Percentiles rank a stretch among this genome's conserved stretches.
Conservation (phyloP, 2,888 invertebrate genomes). For the Maniola hyperantus region DNA sequence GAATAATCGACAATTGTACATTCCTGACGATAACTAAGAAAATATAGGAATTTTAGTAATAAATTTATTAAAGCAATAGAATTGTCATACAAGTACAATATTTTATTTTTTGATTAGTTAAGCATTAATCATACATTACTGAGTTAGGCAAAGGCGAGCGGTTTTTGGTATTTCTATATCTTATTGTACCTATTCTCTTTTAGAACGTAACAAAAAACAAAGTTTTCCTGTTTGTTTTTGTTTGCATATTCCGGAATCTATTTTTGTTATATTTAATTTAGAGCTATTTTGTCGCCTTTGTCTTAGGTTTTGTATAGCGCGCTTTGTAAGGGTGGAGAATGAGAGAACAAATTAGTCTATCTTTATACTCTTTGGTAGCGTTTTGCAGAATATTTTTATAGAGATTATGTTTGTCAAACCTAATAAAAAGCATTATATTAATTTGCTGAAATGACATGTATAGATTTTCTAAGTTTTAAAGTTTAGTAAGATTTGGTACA, state of each 20-base stretch:
- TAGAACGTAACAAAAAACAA: slow-evolving; percentile 6
- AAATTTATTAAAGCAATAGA: slow-evolving; percentile 43
- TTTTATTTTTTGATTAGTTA: slow-evolving; percentile 46
- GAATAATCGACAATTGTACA: slow-evolving; percentile 51
- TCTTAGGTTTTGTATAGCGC: slow-evolving; percentile 38
- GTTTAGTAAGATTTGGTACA: slow-evolving; percentile 62
- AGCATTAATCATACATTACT: slow-evolving; percentile 31
- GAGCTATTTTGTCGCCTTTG: slow-evolving; percentile 32
- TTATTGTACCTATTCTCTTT: slow-evolving; percentile 22
- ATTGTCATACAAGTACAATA: slow-evolving; percentile 72
- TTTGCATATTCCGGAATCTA: slow-evolving; percentile 29
- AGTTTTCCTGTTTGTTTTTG: slow-evolving; percentile 24
- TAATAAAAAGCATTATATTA: slow-evolving; percentile 40
- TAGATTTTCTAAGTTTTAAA: slow-evolving; percentile 42
- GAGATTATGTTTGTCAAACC: slow-evolving; percentile 51
- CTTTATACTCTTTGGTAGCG: slow-evolving; percentile 51
- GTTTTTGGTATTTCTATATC: slow-evolving; percentile 17
- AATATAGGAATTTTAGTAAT: slow-evolving; percentile 41
- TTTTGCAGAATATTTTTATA: slow-evolving; percentile 50
- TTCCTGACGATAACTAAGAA: slow-evolving; percentile 54
- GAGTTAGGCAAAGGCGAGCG: slow-evolving; percentile 31
- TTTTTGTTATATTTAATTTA: slow-evolving; percentile 21
- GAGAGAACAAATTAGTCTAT: slow-evolving; percentile 61
- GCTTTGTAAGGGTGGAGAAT: slow-evolving; percentile 46
- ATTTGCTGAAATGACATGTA: slow-evolving; percentile 45